A percentile compares a stretch with the other conserved stretches of the same genome.
These are phyloP conservation scores for Oscarella lobularis DNA, from an alignment of 37 sponge, comb jelly and placozoan genomes.

Conservation along the genomic window DNA sequence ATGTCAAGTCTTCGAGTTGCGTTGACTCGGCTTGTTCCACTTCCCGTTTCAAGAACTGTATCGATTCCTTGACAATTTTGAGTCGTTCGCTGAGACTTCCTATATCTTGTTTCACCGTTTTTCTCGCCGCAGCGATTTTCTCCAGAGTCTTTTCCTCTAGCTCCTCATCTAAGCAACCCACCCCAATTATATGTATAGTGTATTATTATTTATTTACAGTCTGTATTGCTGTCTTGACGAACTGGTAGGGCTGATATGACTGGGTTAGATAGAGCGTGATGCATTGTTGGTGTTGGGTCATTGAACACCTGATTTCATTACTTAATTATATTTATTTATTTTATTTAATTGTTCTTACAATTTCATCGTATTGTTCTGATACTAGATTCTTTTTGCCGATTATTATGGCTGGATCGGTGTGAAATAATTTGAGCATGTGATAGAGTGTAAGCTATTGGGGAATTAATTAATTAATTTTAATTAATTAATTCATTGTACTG, in stretches of 20 bases:
- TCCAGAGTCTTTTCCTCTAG: constrained; percentile 47
- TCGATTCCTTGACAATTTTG: constrained; percentile 47
- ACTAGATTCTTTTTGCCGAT: constrained; percentile 81
- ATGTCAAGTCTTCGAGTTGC: background rate
- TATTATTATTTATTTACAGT: constrained; percentile 29
- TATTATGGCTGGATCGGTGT: constrained; percentile 59
- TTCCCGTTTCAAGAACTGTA: constrained; percentile 10
- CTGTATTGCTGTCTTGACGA: constrained; percentile 48
- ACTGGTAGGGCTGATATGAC: constrained; percentile 44
- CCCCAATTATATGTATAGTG: background rate
- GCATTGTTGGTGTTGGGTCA: constrained; percentile 69
- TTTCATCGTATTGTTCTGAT: constrained; percentile 83
- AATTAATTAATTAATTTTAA: background rate
- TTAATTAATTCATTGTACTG: constrained; percentile 27
- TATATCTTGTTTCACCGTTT: constrained; percentile 69
- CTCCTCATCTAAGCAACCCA: constrained; percentile 45
- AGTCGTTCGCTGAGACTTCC: constrained; percentile 59
- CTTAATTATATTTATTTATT: background rate
- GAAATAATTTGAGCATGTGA: constrained; percentile 88
- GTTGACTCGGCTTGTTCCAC: background rate
- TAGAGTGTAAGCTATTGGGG: constrained; percentile 32
- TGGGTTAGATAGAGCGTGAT: constrained; percentile 40
- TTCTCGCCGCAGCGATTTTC: constrained; percentile 36
- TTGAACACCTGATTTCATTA: constrained; percentile 47
- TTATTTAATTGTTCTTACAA: constrained; percentile 17